Percentiles rank a stretch among this genome's conserved stretches.
phyloP scores from a whole-genome alignment of 1,140 invertebrate species.

The Pogonus chalceus region DNA sequence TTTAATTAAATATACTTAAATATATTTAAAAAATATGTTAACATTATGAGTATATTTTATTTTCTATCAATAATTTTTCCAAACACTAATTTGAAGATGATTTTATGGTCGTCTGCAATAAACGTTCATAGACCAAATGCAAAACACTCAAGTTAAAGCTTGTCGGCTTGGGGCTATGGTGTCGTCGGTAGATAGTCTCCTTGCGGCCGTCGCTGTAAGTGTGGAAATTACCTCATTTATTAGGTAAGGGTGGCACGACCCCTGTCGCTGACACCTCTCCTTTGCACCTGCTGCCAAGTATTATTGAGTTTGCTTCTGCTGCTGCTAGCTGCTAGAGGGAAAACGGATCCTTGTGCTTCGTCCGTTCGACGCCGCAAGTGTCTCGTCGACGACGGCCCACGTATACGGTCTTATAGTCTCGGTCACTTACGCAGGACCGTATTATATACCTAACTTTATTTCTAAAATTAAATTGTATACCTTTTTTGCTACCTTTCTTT shows the following conservation, averaged over 20 bases:
- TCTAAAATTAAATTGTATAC: too few relatives aligned
- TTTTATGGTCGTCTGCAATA: too few relatives aligned
- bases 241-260: conserved; percentile 37
- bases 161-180: too few relatives aligned
- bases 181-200: conserved; percentile 28
- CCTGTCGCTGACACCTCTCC: conserved; percentile 39
- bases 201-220: conserved; percentile 34
- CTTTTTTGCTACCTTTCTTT: too few relatives aligned
- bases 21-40: too few relatives aligned
- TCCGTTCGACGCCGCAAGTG: neutral
- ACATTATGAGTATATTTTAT: too few relatives aligned
- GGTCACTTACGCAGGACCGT: neutral
- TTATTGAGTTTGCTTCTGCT: conserved; percentile 35
- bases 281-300: conserved; percentile 38
- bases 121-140: too few relatives aligned
- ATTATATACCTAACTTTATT: neutral
- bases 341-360: neutral
- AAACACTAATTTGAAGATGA: too few relatives aligned
- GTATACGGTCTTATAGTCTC: too few relatives aligned
- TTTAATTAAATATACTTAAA: too few relatives aligned
- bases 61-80: too few relatives aligned
- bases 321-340: conserved; percentile 20
- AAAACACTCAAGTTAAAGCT: too few relatives aligned
- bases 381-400: neutral
- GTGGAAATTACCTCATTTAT: conserved; percentile 41